These are phyloP conservation scores for Drosophila athabasca DNA, from an alignment of 1,140 invertebrate species.

Conservation along the genomic window DNA sequence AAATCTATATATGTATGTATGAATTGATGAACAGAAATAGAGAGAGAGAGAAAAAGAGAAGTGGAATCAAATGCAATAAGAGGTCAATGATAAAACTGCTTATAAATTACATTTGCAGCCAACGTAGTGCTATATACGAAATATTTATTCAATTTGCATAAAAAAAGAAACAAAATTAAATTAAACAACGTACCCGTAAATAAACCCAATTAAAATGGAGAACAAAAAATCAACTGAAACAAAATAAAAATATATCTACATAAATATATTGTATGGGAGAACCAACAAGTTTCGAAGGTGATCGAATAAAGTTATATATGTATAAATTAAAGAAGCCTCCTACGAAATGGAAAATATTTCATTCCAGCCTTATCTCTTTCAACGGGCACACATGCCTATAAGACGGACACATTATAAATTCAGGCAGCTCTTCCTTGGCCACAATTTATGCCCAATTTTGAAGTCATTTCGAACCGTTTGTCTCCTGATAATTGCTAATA, in stretches of 20 bases:
- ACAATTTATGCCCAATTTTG: slow-evolving; percentile 70
- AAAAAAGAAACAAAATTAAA: slow-evolving; percentile 50
- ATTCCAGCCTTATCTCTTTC: slow-evolving; percentile 15
- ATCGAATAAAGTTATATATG: slow-evolving; percentile 66
- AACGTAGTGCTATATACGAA: slow-evolving; percentile 71
- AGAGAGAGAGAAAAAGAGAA: slow-evolving; percentile 9
- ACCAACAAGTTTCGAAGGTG: slow-evolving; percentile 24
- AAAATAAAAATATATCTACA: slow-evolving; percentile 3
- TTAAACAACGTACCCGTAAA: slow-evolving; percentile 10
- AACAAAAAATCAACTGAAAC: slow-evolving; percentile 2
- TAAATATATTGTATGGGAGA: too few species aligned
- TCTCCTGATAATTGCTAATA: slow-evolving; percentile 77
- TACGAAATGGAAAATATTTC: slow-evolving; percentile 9
- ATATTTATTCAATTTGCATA: slow-evolving; percentile 73
- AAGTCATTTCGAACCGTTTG: slow-evolving; percentile 72
- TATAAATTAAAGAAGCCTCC: slow-evolving; percentile 14
- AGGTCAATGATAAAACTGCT: slow-evolving; percentile 66
- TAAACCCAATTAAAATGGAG: slow-evolving; percentile 34
- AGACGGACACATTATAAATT: slow-evolving; percentile 48
- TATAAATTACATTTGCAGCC: slow-evolving; percentile 65
- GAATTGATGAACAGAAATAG: slow-evolving; percentile 9
- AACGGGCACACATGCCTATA: slow-evolving; percentile 31
- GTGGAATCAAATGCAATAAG: slow-evolving; percentile 65
- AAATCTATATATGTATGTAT: slow-evolving; percentile 56
- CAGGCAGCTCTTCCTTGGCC: slow-evolving; percentile 35